Evolutionary conservation across 2,888 invertebrate genomes (phyloP).

Genomic region (Latrodectus elegans): DNA sequence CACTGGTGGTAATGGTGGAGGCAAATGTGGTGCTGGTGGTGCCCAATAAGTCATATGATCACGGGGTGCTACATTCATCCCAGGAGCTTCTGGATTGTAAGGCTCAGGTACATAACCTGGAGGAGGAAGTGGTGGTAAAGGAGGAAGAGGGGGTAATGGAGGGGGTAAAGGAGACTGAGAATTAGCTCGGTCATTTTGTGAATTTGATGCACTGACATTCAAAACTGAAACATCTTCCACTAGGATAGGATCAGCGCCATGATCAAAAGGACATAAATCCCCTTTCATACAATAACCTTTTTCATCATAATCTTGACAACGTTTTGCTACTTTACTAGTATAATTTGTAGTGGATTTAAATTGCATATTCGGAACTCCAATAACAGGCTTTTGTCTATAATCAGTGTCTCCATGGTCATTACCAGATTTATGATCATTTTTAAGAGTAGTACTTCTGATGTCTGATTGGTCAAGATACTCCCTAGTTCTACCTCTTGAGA

Average conservation of each 20-base stretch:
- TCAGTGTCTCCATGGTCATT: conserved; percentile 70
- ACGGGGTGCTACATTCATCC: conserved; percentile 78
- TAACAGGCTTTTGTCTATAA: conserved; percentile 54
- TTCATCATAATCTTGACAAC: conserved; percentile 93
- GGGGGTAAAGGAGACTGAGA: conserved; percentile 3
- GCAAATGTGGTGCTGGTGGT: conserved; percentile 71
- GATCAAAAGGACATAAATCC: conserved; percentile 97
- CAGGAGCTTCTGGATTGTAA: conserved; percentile 89
- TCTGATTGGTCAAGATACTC: not conserved
- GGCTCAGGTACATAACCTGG: conserved; percentile 72
- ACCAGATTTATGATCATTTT: not conserved
- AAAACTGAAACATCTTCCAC: conserved; percentile 79
- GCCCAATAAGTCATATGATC: conserved; percentile 72
- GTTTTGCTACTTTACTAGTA: conserved; percentile 70
- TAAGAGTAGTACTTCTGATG: not conserved
- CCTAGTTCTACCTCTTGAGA: conserved; percentile 17
- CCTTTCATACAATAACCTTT: conserved; percentile 97
- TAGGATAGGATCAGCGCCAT: conserved; percentile 96
- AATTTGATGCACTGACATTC: conserved; percentile 41
- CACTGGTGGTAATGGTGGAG: conserved; percentile 72
- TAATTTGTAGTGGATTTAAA: conserved; percentile 14
- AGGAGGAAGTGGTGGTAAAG: conserved; percentile 22
- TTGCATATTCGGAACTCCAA: conserved; percentile 1
- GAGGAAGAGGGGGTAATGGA: conserved; percentile 29
- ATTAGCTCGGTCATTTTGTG: not conserved